These are phyloP conservation scores for Chaetogeoica ovagalla DNA, from an alignment of 2,888 invertebrate species.

Conservation along the genomic window DNA sequence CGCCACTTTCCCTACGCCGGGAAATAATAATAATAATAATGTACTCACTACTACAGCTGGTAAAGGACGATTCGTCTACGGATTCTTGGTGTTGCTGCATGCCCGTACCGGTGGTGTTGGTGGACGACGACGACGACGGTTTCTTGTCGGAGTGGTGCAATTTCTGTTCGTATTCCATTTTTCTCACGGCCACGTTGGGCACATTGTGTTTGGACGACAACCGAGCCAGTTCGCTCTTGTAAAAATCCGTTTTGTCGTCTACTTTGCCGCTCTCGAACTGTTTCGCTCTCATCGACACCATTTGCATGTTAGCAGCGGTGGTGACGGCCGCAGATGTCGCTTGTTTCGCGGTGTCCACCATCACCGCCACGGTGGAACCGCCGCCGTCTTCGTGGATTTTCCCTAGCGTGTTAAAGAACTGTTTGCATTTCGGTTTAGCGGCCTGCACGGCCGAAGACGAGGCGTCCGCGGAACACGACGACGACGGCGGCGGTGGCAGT, in stretches of 20 bases:
- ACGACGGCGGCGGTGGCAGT: constrained; percentile 61
- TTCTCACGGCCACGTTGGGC: constrained; percentile 74
- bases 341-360: constrained; percentile 24
- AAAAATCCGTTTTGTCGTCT: constrained; percentile 68
- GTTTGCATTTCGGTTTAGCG: constrained; percentile 55
- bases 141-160: constrained; percentile 28
- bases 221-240: constrained; percentile 68
- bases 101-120: constrained; percentile 17
- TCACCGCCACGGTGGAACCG: not conserved
- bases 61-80: constrained; percentile 3
- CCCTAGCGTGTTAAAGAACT: constrained; percentile 66
- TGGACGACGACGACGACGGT: not conserved
- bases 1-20: no score
- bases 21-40: no score
- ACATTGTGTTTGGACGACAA: constrained; percentile 71
- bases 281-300: constrained; percentile 73
- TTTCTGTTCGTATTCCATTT: constrained; percentile 73
- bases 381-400: constrained; percentile 67
- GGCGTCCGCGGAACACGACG: constrained; percentile 57
- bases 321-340: not conserved
- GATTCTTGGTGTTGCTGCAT: constrained; percentile 8
- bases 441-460: constrained; percentile 61
- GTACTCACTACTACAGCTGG: constrained; percentile 39
- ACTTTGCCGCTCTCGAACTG: constrained; percentile 72
- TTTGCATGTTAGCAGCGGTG: constrained; percentile 61